Evolutionary conservation across 2,888 invertebrate species (phyloP).

Genomic region (Drosophila kuntzei): DNA sequence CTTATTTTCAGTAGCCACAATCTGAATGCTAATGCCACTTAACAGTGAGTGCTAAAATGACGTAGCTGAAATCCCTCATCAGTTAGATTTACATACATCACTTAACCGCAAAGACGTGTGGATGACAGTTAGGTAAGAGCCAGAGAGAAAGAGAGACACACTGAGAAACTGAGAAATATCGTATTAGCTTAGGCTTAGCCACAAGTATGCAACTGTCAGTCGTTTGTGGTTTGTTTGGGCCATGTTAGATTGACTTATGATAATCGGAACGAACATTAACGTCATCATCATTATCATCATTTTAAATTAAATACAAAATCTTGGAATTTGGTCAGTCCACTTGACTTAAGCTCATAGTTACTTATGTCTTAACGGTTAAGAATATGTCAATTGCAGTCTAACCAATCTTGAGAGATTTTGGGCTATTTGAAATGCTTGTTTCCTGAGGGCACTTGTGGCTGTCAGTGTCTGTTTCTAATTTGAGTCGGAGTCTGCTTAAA

Average conservation of each 20-base stretch:
- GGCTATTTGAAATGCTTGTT: not conserved
- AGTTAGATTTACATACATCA: slow-evolving; percentile 31
- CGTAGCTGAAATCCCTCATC: slow-evolving; percentile 10
- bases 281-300: slow-evolving; percentile 27
- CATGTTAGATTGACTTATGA: slow-evolving; percentile 59
- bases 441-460: slow-evolving; percentile 20
- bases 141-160: slow-evolving; percentile 10
- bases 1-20: slow-evolving; percentile 22
- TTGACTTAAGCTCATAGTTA: slow-evolving; percentile 5
- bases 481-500: slow-evolving; percentile 19
- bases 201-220: slow-evolving; percentile 61
- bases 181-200: slow-evolving; percentile 42
- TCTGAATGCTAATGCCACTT: slow-evolving; percentile 19
- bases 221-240: slow-evolving; percentile 50
- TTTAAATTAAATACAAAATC: slow-evolving; percentile 23
- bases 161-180: slow-evolving; percentile 13
- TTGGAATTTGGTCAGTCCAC: slow-evolving; percentile 4
- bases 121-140: slow-evolving; percentile 63
- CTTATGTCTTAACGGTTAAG: slow-evolving; percentile 1
- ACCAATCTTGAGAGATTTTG: slow-evolving; percentile 6
- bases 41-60: slow-evolving; percentile 23
- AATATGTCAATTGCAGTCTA: slow-evolving; percentile 42
- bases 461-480: slow-evolving; percentile 35
- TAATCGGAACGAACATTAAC: slow-evolving; percentile 43
- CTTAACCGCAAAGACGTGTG: slow-evolving; percentile 63